Base-by-base conservation (phyloP, 1,140 invertebrate species). In the Dinoponera quadriceps region DNA sequence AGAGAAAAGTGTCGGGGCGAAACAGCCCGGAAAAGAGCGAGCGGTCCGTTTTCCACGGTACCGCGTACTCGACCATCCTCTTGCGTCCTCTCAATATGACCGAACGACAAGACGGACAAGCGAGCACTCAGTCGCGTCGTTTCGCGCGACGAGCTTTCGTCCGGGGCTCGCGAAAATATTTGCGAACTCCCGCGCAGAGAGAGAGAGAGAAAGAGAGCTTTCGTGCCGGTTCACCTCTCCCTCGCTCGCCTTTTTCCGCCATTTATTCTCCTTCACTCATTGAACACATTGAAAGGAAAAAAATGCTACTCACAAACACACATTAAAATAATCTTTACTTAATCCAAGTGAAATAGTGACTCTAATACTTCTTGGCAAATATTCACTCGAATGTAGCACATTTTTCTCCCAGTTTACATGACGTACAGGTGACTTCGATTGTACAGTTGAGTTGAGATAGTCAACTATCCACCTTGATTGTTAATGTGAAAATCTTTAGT, bases 151-250 rank as follows among this genome's bases (percentile, higher is more conserved):
- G 48, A 65, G 20, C 14, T 80, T 78, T 78, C 22, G 69, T 80
- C 7, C 75, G 14, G 65, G 20, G 71, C 38, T 44, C 48, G 65
- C 51, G 59, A 71, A 80, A 80, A 80, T 80, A 80, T 80, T 80
- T 57, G 51, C 65, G 75, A 80, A 22, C 57, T 54, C 22, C 13
- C n/a, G 33, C 27, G n/a, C 22, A 55, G 63, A 44, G 22, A n/a
- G 20, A 27, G 48, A 33, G 33, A 33, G 7, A 44, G 38, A 11
- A 9, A 44, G 38, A 44, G 4, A 11, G 49, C 33, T 78, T 78
- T 69, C 51, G 44, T 20, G 7, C 75, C 4, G 18, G 29, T 78
- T 16, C 38, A 66, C 27, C 38, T 44, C 38, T 54, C 20, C n/a
- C 20, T 55, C 29, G 48, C 29, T 77, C 14, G 16, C 16, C 48